Evolutionary conservation across 2,113 vertebrate species (phyloP), one percentile per base, ranked within the genome.

Genomic region (Cettia cetti): DNA sequence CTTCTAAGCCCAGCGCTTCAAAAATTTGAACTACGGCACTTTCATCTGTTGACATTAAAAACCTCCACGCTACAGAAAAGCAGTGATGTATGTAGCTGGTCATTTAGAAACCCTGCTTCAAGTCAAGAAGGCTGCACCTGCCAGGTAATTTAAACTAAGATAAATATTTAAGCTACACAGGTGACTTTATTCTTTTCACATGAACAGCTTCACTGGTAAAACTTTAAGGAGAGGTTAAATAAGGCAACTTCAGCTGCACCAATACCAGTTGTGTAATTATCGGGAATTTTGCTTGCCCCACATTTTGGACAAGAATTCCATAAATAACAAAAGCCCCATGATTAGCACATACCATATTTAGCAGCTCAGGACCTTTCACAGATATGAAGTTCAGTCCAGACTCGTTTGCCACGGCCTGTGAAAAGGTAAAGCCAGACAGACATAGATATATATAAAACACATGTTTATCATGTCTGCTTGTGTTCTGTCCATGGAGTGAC

Each of bases 351-450:
- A 99, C 99, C 99, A 99, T 99, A 97, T 99, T 99, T 68, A 99
- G 97, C 82, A 99, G 98, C 94, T 99, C 99, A 2, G 99, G 99
- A 45, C 99, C 99, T 85, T 99, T 99, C 69, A 99, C 99, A 45
- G 99, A 99, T 97, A 99, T 99, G 97, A 99, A 99, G 95, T 99
- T 99, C 68, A 99, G 97, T 68, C 99, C 99, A 33, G 99, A 99
- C 77, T 99, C 99, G 33, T 99, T 99, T 87, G 99, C 99, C 37
- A 99, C 98, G 0, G 99, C 99, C 99, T 99, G 92, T 40, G 31
- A 89, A 91, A 96, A 70, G n/a, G 95, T 28, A 97, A 93, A 95
- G 11, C 81, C 6, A 93, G 7, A 92, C 1, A 27, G 13, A 24
- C 39, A 37, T 3, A 42, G 9, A 65, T 59, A 42, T 24, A 35